Percentiles rank a stretch among this genome's conserved stretches.
Conservation (phyloP, 2,797 vertebrate species). For the Betta splendens region DNA sequence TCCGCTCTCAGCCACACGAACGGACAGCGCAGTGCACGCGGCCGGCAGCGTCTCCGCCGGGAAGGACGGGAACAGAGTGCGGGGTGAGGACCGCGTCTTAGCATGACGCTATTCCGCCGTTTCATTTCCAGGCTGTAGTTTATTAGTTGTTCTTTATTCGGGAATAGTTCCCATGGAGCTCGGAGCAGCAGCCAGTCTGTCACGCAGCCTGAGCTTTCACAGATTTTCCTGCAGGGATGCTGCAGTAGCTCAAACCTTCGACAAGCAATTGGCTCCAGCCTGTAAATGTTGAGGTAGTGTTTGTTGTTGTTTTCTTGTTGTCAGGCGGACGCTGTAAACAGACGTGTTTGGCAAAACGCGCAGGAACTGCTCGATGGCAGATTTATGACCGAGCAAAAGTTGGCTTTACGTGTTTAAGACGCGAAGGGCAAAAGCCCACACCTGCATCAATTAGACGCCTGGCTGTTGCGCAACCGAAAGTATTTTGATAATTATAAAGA, state of each 20-base stretch:
- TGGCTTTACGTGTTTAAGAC: background rate
- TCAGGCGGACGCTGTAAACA: background rate
- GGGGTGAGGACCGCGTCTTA: conserved; percentile 39
- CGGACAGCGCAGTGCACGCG: conserved; percentile 39
- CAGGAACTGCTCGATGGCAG: background rate
- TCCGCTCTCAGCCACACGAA: conserved; percentile 46
- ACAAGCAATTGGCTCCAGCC: conserved; percentile 28
- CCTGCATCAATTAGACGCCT: conserved; percentile 26
- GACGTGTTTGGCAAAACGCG: background rate
- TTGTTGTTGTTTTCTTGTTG: background rate
- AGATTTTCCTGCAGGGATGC: conserved; percentile 60
- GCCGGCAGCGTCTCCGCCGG: conserved; percentile 52
- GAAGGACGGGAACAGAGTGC: conserved; percentile 31
- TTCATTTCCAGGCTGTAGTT: background rate
- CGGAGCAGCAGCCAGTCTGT: conserved; percentile 14
- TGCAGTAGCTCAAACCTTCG: conserved; percentile 50
- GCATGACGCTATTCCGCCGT: rapidly evolving
- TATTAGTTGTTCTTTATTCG: background rate
- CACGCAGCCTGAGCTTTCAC: conserved; percentile 19
- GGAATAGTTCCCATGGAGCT: conserved; percentile 40
- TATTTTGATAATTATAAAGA: no score
- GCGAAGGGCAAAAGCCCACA: conserved; percentile 2
- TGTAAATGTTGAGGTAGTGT: conserved; percentile 27
- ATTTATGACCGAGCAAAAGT: background rate
- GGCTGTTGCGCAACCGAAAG: background rate